These are phyloP conservation scores for Lamellibrachia luymesi DNA, from an alignment of 1,140 invertebrate genomes.

Conservation along the genomic window DNA sequence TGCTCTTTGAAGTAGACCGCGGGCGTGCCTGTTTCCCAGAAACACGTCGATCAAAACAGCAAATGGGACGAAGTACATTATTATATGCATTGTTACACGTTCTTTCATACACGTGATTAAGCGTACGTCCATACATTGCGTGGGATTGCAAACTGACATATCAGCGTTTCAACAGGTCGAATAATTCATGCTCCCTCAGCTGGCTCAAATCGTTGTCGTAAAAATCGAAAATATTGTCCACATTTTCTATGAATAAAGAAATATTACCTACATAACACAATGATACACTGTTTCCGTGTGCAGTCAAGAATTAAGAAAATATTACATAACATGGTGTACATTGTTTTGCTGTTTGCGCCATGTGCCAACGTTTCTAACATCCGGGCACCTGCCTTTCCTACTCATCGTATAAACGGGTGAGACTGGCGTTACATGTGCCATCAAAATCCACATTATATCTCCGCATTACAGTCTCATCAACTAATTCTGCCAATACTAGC, in stretches of 20 bases:
- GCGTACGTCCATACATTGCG: no score
- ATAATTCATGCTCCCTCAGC: not conserved
- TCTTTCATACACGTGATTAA: no score
- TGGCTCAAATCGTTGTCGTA: not conserved
- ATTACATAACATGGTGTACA: not conserved
- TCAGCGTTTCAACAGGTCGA: no score
- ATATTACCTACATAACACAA: not conserved
- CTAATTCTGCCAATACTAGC: not conserved
- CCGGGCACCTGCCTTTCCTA: constrained; percentile 2
- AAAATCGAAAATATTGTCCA: not conserved
- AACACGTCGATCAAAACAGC: no score
- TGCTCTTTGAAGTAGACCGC: no score
- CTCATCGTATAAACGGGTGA: not conserved
- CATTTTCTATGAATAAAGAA: not conserved
- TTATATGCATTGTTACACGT: no score
- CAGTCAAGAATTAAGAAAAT: not conserved
- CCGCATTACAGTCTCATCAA: not conserved
- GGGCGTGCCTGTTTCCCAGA: no score
- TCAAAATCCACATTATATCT: not conserved
- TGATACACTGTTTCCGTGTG: not conserved
- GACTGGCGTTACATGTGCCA: not conserved
- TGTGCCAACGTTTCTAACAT: not conserved
- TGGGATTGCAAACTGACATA: no score
- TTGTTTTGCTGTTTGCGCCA: not conserved
- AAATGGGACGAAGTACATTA: no score